Base-by-base conservation (phyloP, 2,888 invertebrate species). In the Phyllotreta striolata region DNA sequence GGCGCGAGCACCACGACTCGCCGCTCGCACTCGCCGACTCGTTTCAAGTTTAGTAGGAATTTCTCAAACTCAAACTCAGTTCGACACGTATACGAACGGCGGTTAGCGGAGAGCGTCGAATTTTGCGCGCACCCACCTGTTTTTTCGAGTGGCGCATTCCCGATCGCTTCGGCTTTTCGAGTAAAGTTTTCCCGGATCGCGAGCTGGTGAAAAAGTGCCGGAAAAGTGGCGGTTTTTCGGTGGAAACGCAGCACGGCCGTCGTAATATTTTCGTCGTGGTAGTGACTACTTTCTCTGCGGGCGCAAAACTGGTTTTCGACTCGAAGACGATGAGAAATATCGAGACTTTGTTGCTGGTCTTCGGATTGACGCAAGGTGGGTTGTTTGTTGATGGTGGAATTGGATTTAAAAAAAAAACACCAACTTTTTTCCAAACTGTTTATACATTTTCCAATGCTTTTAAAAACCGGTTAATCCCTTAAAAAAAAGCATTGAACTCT, bases 91-190 rank as follows among this genome's bases (percentile, higher is more conserved):
- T 43, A 9, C 44, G 35, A 44, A 13, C 39, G 43, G 38, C 12
- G 44, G 7, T 35, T 4, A 43, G 44, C 8, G 40, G 12, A 12
- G 13, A 10, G n/a, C 14, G 0, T 47, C 34, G 41, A n/a, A 34
- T 59, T 52, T 13, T 9, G 38, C 43, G 60, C 60, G 60, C 60
- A 60, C 52, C 60, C 60, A 60, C 60, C 60, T 60, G 60, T 60
- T 60, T 43, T 49, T 14, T 13, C 24, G 59, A 51, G 52, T 37
- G 44, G 51, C 59, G 51, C 10, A 41, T 58, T 58, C 40, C 34
- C 12, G 47, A 47, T 37, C 43, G 51, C 54, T 43, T 37, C 13
- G 6, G 34, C 24, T 39, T 49, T 40, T n/a, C n/a, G 6, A 39
- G 6, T 13, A 12, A 57, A 58, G 41, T 49, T 49, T 37, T 37